Percentiles rank a stretch among this genome's conserved stretches.
phyloP scores from a whole-genome alignment of 2,888 invertebrate species.

The Dasysyrphus albostriatus region DNA sequence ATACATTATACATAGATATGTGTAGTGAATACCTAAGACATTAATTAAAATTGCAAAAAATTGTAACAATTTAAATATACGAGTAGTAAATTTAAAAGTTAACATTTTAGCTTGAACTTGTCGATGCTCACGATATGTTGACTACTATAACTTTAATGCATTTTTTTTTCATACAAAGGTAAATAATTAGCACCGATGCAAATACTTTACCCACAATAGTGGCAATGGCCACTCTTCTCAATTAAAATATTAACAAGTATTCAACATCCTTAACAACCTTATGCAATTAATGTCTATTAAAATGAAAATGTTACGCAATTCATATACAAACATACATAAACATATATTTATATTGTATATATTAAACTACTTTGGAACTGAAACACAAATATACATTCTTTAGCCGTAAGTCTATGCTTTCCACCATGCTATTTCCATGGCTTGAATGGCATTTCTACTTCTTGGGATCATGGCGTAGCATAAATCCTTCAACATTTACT shows the following conservation, averaged over 20 bases:
- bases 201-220: background rate
- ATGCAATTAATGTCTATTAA: constrained; percentile 69
- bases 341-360: background rate
- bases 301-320: constrained; percentile 71
- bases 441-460: constrained; percentile 31
- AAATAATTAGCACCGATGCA: constrained; percentile 1
- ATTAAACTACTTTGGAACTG: background rate
- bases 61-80: too few species aligned
- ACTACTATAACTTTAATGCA: background rate
- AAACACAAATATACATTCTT: constrained; percentile 25
- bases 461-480: constrained; percentile 49
- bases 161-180: constrained; percentile 6
- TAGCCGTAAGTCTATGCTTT: constrained; percentile 41
- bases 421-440: constrained; percentile 1
- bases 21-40: too few species aligned
- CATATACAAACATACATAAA: constrained; percentile 15
- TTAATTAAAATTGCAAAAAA: too few species aligned
- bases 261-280: constrained; percentile 31
- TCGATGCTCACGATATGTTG: background rate
- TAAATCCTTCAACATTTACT: constrained; percentile 73
- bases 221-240: constrained; percentile 5
- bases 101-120: background rate
- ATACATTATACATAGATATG: too few species aligned
- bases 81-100: too few species aligned
- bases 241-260: constrained; percentile 17